phyloP scores from a whole-genome alignment of 2,888 invertebrate genomes.

The Candidula unifasciata region DNA sequence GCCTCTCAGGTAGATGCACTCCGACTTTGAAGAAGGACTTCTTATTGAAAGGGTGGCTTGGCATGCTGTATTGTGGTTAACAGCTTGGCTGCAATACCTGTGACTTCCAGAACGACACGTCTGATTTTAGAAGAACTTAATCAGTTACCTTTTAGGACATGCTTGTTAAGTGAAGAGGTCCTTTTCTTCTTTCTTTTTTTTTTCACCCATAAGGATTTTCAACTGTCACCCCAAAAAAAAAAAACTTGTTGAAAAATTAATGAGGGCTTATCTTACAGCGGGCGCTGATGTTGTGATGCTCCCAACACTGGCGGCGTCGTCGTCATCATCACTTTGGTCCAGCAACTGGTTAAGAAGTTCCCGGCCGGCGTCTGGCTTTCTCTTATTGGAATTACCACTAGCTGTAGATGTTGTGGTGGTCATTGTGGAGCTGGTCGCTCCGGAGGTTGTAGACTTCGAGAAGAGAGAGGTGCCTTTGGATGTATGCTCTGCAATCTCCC shows the following conservation, averaged over 20 bases:
- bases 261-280: conserved; percentile 62
- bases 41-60: too few relatives aligned
- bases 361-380: conserved; percentile 63
- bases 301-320: conserved; percentile 54
- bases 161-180: too few relatives aligned
- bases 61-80: too few relatives aligned
- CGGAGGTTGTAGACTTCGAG: conserved; percentile 9
- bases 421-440: background rate
- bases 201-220: too few relatives aligned
- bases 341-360: conserved; percentile 83
- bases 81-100: too few relatives aligned
- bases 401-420: background rate
- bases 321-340: conserved; percentile 60
- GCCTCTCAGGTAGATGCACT: too few relatives aligned
- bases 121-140: too few relatives aligned
- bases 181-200: too few relatives aligned
- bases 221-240: too few relatives aligned
- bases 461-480: background rate
- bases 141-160: too few relatives aligned
- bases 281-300: conserved; percentile 64
- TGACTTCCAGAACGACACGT: too few relatives aligned
- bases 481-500: conserved; percentile 26
- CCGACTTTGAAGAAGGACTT: background rate
- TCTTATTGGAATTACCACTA: conserved; percentile 27
- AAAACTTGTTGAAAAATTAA: background rate